Evolutionary conservation across 2,888 invertebrate species (phyloP), one percentile per base, ranked within the genome.

Genomic region (Epinotia demarniana): DNA sequence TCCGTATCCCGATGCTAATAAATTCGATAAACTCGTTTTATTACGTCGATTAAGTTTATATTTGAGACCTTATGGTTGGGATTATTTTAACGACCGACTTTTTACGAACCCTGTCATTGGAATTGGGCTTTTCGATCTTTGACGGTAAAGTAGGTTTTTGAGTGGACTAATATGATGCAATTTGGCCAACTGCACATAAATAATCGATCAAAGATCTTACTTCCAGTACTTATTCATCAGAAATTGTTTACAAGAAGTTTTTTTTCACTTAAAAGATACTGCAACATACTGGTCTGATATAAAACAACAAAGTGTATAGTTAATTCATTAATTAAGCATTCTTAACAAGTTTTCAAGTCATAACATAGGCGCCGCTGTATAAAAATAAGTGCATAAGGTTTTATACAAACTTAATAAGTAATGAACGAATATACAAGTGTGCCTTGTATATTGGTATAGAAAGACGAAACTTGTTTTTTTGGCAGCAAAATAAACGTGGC

Each of bases 401-500:
- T 27, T 18, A 27, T 27, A 33, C 49, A 39, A 18, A 18, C 27
- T 53, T n/a, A 12, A 70, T 39, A 49, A 12, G 2, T 12, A 1
- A 16, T 1, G 0, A 12, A 0, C n/a, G 12, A 39, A 23, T 33
- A 3, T 1, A 16, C 39, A 39, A 55, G 23, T 33, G 19, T 27
- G n/a, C 23, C 39, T 27, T 63, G 23, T 23, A 0, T 16, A n/a
- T 6, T 39, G 23, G 2, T 33, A 0, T 6, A 12, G 13, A 27
- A 71, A 66, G 53, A 62, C 1, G 13, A 23, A 57, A 57, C 8
- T 62, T 19, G 2, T 6, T 1, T 27, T 18, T 57, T 67, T 43
- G 13, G 58, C 33, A 2, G 67, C 19, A 74, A 19, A 77, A 60
- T 58, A 58, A 78, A 71, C 73, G 69, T 82, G 71, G 77, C 77